These are phyloP conservation scores for Tortrix viridana DNA, from an alignment of 2,888 invertebrate genomes.

Conservation along the genomic window DNA sequence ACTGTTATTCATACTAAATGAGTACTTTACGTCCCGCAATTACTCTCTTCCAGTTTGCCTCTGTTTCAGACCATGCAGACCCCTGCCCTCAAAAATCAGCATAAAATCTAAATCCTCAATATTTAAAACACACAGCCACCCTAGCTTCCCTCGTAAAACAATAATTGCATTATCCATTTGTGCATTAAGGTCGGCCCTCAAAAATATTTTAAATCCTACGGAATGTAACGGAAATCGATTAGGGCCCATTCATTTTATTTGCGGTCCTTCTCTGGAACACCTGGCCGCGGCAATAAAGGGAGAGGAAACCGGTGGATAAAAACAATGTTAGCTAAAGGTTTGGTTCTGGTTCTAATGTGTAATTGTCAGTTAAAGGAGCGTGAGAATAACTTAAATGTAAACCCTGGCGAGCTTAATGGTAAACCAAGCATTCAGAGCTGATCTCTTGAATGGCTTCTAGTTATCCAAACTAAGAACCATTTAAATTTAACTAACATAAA, in stretches of 20 bases:
- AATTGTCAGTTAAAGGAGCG: no score
- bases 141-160: slow-evolving; percentile 28
- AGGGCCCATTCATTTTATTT: slow-evolving; percentile 20
- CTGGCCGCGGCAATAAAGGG: slow-evolving; percentile 20
- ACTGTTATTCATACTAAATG: no score
- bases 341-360: not conserved
- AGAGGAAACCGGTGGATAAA: slow-evolving; percentile 1
- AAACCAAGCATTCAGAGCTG: no score
- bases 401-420: not conserved
- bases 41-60: no score
- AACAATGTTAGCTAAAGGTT: not conserved
- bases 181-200: slow-evolving; percentile 28
- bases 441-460: no score
- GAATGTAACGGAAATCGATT: slow-evolving; percentile 29
- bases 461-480: no score
- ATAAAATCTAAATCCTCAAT: not conserved
- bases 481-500: no score
- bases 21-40: no score
- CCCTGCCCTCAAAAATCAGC: no score
- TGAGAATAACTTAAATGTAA: not conserved
- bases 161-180: slow-evolving; percentile 30
- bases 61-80: no score
- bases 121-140: not conserved
- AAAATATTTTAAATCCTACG: slow-evolving; percentile 33
- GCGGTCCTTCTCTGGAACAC: slow-evolving; percentile 17